A percentile compares a stretch with the other conserved stretches of the same genome.
Evolutionary conservation across 2,888 invertebrate species (phyloP).

Genomic region (Stenurella melanura): DNA sequence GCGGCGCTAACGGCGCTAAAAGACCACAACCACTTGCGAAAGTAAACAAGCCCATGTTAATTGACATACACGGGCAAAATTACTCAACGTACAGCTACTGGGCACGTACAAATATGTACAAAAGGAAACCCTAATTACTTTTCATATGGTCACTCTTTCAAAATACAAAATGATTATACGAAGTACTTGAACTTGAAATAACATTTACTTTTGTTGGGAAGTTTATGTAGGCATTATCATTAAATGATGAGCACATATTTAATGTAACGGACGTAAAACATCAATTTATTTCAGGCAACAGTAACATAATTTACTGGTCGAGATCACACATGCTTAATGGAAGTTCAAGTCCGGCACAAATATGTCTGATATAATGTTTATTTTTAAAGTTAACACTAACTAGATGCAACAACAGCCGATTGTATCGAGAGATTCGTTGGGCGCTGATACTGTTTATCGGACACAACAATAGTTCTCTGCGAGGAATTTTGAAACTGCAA

Average conservation of each 20-base stretch:
- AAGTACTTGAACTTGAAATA: conserved; percentile 20
- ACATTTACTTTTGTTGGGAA: conserved; percentile 28
- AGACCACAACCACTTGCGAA: conserved; percentile 42
- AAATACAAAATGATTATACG: conserved; percentile 30
- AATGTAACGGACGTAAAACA: background rate
- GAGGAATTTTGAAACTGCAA: too few relatives aligned
- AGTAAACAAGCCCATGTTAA: conserved; percentile 47
- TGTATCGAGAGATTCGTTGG: too few relatives aligned
- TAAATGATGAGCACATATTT: background rate
- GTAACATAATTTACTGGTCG: background rate
- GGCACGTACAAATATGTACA: conserved; percentile 40
- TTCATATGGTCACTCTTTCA: conserved; percentile 17
- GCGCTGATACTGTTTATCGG: too few relatives aligned
- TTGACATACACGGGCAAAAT: conserved; percentile 43
- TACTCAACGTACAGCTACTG: conserved; percentile 37
- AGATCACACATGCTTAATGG: background rate
- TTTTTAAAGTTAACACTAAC: background rate
- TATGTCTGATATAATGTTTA: background rate
- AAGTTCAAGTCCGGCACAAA: background rate
- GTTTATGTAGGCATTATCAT: background rate
- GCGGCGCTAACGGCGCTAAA: conserved; percentile 37
- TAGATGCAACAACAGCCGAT: too few relatives aligned
- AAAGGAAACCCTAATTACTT: conserved; percentile 48
- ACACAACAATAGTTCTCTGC: too few relatives aligned
- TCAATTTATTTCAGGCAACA: background rate